These are phyloP conservation scores for Menidia menidia DNA, from an alignment of 2,797 vertebrate genomes.

Conservation along the genomic window DNA sequence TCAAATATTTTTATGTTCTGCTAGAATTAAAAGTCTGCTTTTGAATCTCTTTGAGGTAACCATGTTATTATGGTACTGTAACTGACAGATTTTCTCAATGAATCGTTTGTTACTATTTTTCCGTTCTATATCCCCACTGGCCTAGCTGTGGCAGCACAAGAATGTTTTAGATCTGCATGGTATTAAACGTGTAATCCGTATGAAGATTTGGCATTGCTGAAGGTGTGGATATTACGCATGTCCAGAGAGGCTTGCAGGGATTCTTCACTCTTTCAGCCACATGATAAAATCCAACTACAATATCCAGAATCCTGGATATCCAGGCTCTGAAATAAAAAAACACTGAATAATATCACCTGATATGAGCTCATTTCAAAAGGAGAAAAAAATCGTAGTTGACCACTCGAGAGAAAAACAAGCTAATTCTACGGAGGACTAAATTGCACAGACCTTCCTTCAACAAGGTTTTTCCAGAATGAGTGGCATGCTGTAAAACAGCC, in stretches of 20 bases:
- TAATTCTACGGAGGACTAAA: conserved; percentile 32
- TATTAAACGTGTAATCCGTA: not conserved
- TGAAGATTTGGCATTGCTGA: not conserved
- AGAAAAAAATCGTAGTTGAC: conserved; percentile 1
- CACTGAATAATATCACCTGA: too few relatives aligned
- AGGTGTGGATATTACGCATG: not conserved
- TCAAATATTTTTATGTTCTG: fast-evolving
- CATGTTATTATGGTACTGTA: not conserved
- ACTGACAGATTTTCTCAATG: not conserved
- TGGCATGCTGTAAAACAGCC: conserved; percentile 87
- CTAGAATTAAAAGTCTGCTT: not conserved
- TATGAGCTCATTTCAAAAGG: too few relatives aligned
- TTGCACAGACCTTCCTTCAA: conserved; percentile 30
- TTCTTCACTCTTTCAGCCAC: not conserved
- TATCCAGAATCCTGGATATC: too few relatives aligned
- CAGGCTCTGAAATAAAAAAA: too few relatives aligned
- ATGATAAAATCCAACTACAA: not conserved
- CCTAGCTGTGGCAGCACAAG: not conserved
- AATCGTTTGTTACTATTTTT: not conserved
- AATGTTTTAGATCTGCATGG: too few relatives aligned
- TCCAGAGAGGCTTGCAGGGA: too few relatives aligned
- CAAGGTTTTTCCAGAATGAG: conserved; percentile 71
- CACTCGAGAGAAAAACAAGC: conserved; percentile 11
- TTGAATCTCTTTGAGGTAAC: not conserved
- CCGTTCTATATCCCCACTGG: not conserved